A percentile compares a stretch with the other conserved stretches of the same genome.
Evolutionary conservation across 2,888 invertebrate species (phyloP).

Genomic region (Leptopterna dolabrata): DNA sequence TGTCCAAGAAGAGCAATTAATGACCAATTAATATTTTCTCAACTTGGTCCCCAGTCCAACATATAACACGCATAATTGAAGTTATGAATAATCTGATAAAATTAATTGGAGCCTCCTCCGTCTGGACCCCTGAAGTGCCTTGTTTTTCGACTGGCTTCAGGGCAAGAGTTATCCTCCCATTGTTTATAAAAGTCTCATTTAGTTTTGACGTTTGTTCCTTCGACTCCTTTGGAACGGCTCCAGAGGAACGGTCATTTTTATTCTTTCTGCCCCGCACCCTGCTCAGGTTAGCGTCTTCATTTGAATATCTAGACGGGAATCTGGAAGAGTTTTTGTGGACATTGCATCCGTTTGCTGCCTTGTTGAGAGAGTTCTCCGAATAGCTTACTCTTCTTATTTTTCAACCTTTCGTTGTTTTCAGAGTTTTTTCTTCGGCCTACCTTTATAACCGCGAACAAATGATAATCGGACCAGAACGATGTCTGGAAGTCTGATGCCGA

Average conservation of each 20-base stretch:
- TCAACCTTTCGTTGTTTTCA: slow-evolving; percentile 4
- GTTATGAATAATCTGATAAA: slow-evolving; percentile 46
- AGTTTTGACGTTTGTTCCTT: slow-evolving; percentile 47
- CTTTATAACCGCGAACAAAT: slow-evolving; percentile 33
- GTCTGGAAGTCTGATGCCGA: background rate
- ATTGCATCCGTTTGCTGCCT: slow-evolving; percentile 45
- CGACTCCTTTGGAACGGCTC: slow-evolving; percentile 33
- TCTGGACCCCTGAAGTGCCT: background rate
- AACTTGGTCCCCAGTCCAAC: slow-evolving; percentile 1
- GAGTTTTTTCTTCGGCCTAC: background rate
- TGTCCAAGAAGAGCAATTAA: background rate
- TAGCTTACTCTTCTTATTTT: slow-evolving; percentile 35
- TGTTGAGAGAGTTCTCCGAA: slow-evolving; percentile 42
- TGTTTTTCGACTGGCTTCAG: background rate
- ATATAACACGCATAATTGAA: slow-evolving; percentile 43
- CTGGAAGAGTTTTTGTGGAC: slow-evolving; percentile 46
- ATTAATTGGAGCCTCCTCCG: slow-evolving; percentile 1
- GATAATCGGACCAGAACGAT: slow-evolving; percentile 14
- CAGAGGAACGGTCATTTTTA: slow-evolving; percentile 35
- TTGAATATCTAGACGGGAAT: slow-evolving; percentile 51
- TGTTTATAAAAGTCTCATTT: slow-evolving; percentile 54
- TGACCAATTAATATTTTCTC: slow-evolving; percentile 21
- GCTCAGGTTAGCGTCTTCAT: slow-evolving; percentile 47
- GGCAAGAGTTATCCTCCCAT: slow-evolving; percentile 43
- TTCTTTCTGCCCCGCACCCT: background rate